Evolutionary conservation across 2,797 vertebrate genomes (phyloP).

Genomic region (Emys orbicularis): DNA sequence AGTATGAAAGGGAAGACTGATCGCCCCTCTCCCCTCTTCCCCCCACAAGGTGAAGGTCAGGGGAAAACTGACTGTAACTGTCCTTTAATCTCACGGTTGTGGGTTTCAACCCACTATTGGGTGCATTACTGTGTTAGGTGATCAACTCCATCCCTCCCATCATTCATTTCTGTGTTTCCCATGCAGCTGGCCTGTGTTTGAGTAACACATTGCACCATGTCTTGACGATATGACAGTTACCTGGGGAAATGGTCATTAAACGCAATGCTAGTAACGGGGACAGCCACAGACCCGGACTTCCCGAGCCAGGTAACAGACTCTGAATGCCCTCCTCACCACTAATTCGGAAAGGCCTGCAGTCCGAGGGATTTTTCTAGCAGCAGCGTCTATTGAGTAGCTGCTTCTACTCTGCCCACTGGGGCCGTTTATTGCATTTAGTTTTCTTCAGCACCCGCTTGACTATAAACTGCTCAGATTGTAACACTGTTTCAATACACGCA

Average conservation of each 20-base stretch:
- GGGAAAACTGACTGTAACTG: background rate
- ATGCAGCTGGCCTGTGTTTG: background rate
- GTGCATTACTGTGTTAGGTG: background rate
- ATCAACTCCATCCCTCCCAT: background rate
- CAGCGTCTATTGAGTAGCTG: background rate
- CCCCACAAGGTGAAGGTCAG: background rate
- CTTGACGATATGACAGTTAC: background rate
- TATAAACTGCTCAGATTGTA: background rate
- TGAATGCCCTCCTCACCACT: rapidly evolving
- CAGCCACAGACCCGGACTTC: background rate
- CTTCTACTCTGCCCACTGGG: background rate
- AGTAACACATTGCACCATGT: background rate
- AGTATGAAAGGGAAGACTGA: background rate
- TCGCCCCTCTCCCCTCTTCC: background rate
- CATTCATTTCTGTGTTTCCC: background rate
- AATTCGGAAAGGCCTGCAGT: background rate
- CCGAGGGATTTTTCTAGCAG: background rate
- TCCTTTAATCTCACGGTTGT: background rate
- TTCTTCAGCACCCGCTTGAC: background rate
- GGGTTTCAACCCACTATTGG: background rate
- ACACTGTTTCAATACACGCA: too few relatives aligned
- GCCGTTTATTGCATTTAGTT: background rate
- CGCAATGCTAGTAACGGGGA: background rate
- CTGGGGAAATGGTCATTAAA: background rate
- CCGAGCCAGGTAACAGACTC: background rate